Conservation (phyloP, 2,888 invertebrate genomes). For the Hirtodrosophila duncani region DNA sequence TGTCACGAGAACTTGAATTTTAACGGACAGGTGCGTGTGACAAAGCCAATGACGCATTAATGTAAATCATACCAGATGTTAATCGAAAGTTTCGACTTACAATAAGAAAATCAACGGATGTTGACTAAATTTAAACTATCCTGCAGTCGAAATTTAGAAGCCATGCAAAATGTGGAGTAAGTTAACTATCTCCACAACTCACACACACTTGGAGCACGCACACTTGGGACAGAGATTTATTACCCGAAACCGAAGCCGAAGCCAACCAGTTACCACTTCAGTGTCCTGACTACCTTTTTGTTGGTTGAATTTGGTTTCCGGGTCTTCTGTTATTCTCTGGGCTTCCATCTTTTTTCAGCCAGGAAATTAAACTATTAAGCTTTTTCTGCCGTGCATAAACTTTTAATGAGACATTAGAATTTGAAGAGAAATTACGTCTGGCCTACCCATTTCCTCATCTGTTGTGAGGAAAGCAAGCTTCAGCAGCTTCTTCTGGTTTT, state of each 20-base stretch:
- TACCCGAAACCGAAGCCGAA: conserved; percentile 11
- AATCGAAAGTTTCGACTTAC: no score
- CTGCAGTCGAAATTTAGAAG: not conserved
- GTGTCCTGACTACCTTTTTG: conserved; percentile 33
- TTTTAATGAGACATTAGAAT: conserved; percentile 59
- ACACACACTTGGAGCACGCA: conserved; percentile 12
- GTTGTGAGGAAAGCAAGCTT: conserved; percentile 16
- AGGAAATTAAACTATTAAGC: conserved; percentile 67
- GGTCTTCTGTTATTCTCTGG: conserved; percentile 2
- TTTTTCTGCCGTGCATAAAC: conserved; percentile 42
- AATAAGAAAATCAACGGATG: no score
- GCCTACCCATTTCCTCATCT: not conserved
- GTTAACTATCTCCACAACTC: conserved; percentile 7
- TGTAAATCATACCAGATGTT: no score
- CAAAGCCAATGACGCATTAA: conserved; percentile 9
- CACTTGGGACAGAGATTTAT: conserved; percentile 60
- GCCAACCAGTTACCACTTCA: conserved; percentile 19
- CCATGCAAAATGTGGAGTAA: conserved; percentile 2
- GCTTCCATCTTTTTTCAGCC: conserved; percentile 9
- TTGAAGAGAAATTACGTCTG: conserved; percentile 39
- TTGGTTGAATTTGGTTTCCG: conserved; percentile 16
- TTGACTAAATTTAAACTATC: conserved; percentile 13
- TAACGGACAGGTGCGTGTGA: conserved; percentile 29
- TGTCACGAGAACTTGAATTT: conserved; percentile 15
- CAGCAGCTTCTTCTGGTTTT: conserved; percentile 34